Evolutionary conservation across 2,797 vertebrate genomes (phyloP), one percentile per base, ranked within the genome.

Genomic region (Karalla daura): DNA sequence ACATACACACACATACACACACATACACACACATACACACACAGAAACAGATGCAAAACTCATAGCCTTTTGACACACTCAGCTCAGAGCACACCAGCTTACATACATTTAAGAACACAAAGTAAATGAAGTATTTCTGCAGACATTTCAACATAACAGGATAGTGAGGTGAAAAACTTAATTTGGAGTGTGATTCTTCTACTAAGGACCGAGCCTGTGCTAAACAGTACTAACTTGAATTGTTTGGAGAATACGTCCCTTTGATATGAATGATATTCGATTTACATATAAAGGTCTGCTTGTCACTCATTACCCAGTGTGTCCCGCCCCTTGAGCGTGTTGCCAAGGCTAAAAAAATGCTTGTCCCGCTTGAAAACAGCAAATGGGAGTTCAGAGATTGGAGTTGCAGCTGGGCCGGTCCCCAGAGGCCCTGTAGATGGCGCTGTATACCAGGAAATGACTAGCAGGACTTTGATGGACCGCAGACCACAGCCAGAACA

Each of bases 401-500:
- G 40, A 47, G 12, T 39, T 52, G 59, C 5, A 71, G 45, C 52
- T 35, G 25, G 68, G 55, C 15, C n/a, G 36, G 28, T 58, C 18
- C 35, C 12, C 5, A 0, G 7, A 24, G 8, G 5, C 21, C 81
- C 89, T 85, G 84, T 80, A 89, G 89, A 87, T 92, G 90, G 86
- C 27, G 88, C 81, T 89, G 74, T 62, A 80, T 46, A 85, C 88
- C 65, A 91, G 85, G 59, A 81, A 71, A 92, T 90, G 65, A 46
- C 36, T n/a, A n/a, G 13, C 51, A 0, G 21, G 59, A 56, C 67
- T 68, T 55, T 51, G 63, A 40, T 43, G 64, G 74, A 73, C 74
- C 54, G 61, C 23, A 40, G 67, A 49, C 41, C 21, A 7, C 3
- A 63, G 83, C 59, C 73, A 74, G 69, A 35, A 56, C 46, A 30